Evolutionary conservation across 2,888 invertebrate genomes (phyloP).

Genomic region (Iselma pallidipennis): DNA sequence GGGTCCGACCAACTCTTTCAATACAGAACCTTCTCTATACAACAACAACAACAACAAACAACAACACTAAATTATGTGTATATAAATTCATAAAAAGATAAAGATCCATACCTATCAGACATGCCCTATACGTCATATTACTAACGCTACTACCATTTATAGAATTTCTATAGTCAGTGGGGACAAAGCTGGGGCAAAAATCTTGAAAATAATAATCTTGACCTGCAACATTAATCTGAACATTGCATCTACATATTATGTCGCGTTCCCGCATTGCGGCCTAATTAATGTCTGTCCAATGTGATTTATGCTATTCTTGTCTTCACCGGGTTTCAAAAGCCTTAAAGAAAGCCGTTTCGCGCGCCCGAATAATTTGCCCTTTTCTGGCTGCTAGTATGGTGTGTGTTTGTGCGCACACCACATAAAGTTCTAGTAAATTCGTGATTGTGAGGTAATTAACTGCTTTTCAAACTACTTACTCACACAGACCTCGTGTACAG

Average conservation of each 20-base stretch:
- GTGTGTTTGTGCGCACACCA: not conserved
- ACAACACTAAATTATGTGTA: not conserved
- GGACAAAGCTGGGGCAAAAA: constrained; percentile 29
- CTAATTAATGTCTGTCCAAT: constrained; percentile 53
- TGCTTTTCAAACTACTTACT: constrained; percentile 18
- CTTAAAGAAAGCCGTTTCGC: constrained; percentile 14
- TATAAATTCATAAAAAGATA: constrained; percentile 25
- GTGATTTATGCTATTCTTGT: constrained; percentile 53
- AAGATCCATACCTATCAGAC: constrained; percentile 28
- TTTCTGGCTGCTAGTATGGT: too few relatives aligned
- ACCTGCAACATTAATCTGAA: constrained; percentile 48
- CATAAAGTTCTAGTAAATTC: constrained; percentile 13
- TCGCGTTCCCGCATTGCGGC: constrained; percentile 46
- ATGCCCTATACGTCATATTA: constrained; percentile 35
- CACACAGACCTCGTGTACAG: constrained; percentile 16
- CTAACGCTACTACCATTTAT: constrained; percentile 36
- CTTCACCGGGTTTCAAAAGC: constrained; percentile 21
- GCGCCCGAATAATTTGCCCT: constrained; percentile 39
- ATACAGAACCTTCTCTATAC: not conserved
- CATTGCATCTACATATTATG: constrained; percentile 54
- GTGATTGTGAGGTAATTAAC: constrained; percentile 29
- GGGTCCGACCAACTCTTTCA: constrained; percentile 15
- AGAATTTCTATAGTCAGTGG: constrained; percentile 27
- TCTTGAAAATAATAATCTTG: constrained; percentile 39
- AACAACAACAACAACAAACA: not conserved